A percentile compares a stretch with the other conserved stretches of the same genome.
Conservation (phyloP, 2,888 invertebrate genomes). For the Pristionchus entomophagus region DNA sequence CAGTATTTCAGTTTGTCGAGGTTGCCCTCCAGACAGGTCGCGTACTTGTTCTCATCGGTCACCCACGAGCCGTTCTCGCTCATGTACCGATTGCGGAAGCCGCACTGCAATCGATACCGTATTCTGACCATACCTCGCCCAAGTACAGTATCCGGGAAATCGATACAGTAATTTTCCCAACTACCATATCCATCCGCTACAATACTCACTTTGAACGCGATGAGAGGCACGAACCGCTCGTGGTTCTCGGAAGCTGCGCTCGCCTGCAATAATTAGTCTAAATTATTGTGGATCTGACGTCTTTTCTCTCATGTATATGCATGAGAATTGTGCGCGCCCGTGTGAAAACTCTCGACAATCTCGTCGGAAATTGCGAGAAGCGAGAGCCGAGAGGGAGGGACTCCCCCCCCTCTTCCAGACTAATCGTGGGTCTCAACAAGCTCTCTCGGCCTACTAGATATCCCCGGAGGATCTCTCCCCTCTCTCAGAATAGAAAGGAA, state of each 20-base stretch:
- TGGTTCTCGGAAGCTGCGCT: slow-evolving; percentile 53
- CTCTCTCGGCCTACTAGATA: slow-evolving; percentile 34
- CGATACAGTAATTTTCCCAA: too few relatives aligned
- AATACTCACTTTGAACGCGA: slow-evolving; percentile 71
- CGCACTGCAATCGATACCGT: slow-evolving; percentile 23
- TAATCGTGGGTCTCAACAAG: slow-evolving; percentile 33
- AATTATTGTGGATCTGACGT: background rate
- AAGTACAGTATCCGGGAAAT: too few relatives aligned
- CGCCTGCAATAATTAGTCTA: too few relatives aligned
- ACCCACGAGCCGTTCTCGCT: slow-evolving; percentile 71
- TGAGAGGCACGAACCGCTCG: slow-evolving; percentile 74
- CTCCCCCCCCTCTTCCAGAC: slow-evolving; percentile 42
- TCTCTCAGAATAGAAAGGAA: slow-evolving; percentile 23
- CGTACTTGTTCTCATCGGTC: slow-evolving; percentile 69
- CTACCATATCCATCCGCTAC: background rate
- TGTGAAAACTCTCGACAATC: background rate
- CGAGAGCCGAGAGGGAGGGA: background rate
- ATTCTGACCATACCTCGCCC: too few relatives aligned
- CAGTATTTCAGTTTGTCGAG: slow-evolving; percentile 76
- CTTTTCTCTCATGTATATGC: slow-evolving; percentile 21
- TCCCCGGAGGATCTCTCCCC: slow-evolving; percentile 35
- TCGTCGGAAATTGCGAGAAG: background rate
- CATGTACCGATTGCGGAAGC: slow-evolving; percentile 70
- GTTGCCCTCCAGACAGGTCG: slow-evolving; percentile 74
- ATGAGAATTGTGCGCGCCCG: slow-evolving; percentile 9